A percentile compares a stretch with the other conserved stretches of the same genome.
These are phyloP conservation scores for Dasysyrphus albostriatus DNA, from an alignment of 2,888 invertebrate genomes.

Conservation along the genomic window DNA sequence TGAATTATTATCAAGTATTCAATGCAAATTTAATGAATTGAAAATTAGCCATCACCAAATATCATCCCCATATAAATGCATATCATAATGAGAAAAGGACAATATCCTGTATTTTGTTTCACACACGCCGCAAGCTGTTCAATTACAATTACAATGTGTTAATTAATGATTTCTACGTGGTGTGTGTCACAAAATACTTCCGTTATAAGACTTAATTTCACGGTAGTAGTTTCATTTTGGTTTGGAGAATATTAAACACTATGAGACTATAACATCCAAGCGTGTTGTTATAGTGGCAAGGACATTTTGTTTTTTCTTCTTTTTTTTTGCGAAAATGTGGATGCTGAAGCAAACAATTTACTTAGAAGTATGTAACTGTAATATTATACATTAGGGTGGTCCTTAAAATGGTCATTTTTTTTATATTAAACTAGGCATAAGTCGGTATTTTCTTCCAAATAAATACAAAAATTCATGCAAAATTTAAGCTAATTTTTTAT, in stretches of 20 bases:
- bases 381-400: too few relatives aligned
- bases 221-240: constrained; percentile 24
- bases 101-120: constrained; percentile 20
- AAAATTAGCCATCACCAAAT: not conserved
- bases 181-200: constrained; percentile 29
- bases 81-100: not conserved
- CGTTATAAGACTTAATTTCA: constrained; percentile 25
- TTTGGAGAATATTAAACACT: not conserved
- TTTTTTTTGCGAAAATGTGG: too few relatives aligned
- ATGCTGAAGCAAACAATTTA: too few relatives aligned
- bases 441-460: too few relatives aligned
- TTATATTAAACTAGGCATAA: too few relatives aligned
- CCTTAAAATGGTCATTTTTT: too few relatives aligned
- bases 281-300: not conserved
- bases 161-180: constrained; percentile 32
- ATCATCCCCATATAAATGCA: not conserved
- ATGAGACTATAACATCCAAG: not conserved
- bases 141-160: constrained; percentile 40
- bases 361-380: too few relatives aligned
- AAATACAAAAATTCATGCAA: too few relatives aligned
- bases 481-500: too few relatives aligned
- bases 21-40: constrained; percentile 25
- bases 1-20: not conserved
- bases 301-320: too few relatives aligned
- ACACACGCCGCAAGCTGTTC: constrained; percentile 17